phyloP scores from a whole-genome alignment of 2,113 vertebrate genomes.

The Cyanoramphus novaezelandiae region DNA sequence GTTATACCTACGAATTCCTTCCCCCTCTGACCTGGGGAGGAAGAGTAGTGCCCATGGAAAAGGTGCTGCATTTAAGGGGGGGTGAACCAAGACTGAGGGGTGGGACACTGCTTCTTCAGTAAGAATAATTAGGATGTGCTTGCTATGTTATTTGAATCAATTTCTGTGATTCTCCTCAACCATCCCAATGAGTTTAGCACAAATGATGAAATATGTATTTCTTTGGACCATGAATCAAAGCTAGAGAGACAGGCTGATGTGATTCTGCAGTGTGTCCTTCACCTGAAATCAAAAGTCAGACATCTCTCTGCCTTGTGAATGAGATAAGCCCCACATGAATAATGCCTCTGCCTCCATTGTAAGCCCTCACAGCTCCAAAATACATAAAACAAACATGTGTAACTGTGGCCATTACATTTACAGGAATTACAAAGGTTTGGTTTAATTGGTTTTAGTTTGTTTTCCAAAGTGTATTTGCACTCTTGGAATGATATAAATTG shows the following conservation, averaged over 20 bases:
- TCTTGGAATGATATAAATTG: background rate
- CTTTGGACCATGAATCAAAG: background rate
- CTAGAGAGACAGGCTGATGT: background rate
- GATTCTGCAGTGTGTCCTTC: background rate
- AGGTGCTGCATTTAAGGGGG: background rate
- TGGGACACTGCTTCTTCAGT: background rate
- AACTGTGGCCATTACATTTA: background rate
- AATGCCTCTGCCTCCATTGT: background rate
- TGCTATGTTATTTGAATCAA: background rate
- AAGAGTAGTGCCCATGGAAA: background rate
- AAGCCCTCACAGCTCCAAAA: background rate
- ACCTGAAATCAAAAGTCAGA: conserved; percentile 33
- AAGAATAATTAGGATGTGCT: background rate
- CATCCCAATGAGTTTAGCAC: background rate
- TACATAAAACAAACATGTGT: background rate
- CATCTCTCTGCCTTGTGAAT: background rate
- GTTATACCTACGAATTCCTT: background rate
- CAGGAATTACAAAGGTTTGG: background rate
- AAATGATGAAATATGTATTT: background rate
- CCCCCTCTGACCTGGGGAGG: background rate
- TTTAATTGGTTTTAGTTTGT: background rate
- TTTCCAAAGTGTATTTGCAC: background rate
- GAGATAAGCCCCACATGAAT: conserved; percentile 33
- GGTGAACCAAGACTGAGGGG: background rate
- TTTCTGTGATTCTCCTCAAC: background rate